Percentiles rank a stretch among this genome's conserved stretches.
Conservation (phyloP, 2,888 invertebrate genomes). For the Melanargia galathea region DNA sequence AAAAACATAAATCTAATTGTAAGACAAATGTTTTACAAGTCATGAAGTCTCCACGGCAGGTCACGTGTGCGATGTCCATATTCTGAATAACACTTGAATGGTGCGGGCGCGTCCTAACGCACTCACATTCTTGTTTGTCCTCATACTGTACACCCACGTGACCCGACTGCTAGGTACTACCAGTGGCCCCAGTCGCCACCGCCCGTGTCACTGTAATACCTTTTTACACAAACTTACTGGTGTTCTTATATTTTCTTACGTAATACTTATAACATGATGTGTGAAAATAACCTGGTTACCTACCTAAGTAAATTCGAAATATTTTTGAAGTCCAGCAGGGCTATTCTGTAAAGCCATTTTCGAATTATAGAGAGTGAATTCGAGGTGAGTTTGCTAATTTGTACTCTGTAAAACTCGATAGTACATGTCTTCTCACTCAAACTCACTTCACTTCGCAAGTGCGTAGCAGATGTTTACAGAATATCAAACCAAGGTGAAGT, state of each 20-base stretch:
- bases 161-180: slow-evolving; percentile 66
- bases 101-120: slow-evolving; percentile 59
- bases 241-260: slow-evolving; percentile 11
- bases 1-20: neutral
- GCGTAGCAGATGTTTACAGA: too few relatives aligned
- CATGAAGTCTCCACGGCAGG: slow-evolving; percentile 53
- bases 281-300: too few relatives aligned
- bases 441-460: too few relatives aligned
- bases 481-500: too few relatives aligned
- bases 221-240: slow-evolving; percentile 31
- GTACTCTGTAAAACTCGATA: too few relatives aligned
- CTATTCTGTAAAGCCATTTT: too few relatives aligned
- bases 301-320: too few relatives aligned
- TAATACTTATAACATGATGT: too few relatives aligned
- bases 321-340: too few relatives aligned
- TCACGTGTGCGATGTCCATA: slow-evolving; percentile 71
- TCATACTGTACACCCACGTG: slow-evolving; percentile 58
- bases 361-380: too few relatives aligned
- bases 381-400: too few relatives aligned
- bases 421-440: too few relatives aligned
- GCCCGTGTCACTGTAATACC: slow-evolving; percentile 27
- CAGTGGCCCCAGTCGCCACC: slow-evolving; percentile 20
- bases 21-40: slow-evolving; percentile 28
- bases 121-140: slow-evolving; percentile 60
- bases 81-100: slow-evolving; percentile 77